Evolutionary conservation across 1,140 invertebrate genomes (phyloP).

Genomic region (Drosophila repletoides): DNA sequence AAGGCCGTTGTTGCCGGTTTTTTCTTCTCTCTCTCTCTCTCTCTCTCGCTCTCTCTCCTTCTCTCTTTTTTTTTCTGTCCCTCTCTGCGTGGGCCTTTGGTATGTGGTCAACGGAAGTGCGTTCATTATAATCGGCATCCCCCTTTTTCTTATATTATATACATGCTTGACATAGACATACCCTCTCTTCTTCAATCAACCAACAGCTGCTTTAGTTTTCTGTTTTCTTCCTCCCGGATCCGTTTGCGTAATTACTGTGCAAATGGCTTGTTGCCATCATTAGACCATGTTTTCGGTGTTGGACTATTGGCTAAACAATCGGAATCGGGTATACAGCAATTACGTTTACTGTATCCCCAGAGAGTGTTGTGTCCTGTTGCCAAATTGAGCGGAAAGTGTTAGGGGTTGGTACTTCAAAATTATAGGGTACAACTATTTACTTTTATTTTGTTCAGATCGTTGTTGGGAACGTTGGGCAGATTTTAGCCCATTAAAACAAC

Average conservation of each 20-base stretch:
- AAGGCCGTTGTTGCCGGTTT: slow-evolving; percentile 82
- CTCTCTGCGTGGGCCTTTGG: slow-evolving; percentile 61
- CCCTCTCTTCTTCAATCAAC: not conserved
- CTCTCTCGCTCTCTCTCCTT: slow-evolving; percentile 5
- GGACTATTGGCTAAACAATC: slow-evolving; percentile 43
- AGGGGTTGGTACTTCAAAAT: slow-evolving; percentile 18
- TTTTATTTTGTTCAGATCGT: not conserved
- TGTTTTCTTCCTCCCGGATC: slow-evolving; percentile 15
- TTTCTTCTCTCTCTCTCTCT: slow-evolving; percentile 37
- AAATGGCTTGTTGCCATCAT: slow-evolving; percentile 67
- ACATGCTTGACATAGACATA: too few relatives aligned
- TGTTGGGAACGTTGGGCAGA: too few relatives aligned
- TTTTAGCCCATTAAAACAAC: slow-evolving; percentile 2
- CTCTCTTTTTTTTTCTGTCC: slow-evolving; percentile 24
- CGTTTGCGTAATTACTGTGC: slow-evolving; percentile 60
- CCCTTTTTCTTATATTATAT: too few relatives aligned
- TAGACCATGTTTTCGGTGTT: slow-evolving; percentile 52
- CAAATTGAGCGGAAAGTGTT: slow-evolving; percentile 69
- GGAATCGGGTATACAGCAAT: slow-evolving; percentile 22
- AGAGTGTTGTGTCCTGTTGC: slow-evolving; percentile 58
- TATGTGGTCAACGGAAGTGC: slow-evolving; percentile 73
- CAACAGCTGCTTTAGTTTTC: slow-evolving; percentile 17
- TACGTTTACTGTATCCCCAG: slow-evolving; percentile 33
- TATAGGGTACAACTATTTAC: not conserved
- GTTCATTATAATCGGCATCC: slow-evolving; percentile 58